Evolutionary conservation across 2,888 invertebrate species (phyloP).

Genomic region (Ophonus ardosiacus): DNA sequence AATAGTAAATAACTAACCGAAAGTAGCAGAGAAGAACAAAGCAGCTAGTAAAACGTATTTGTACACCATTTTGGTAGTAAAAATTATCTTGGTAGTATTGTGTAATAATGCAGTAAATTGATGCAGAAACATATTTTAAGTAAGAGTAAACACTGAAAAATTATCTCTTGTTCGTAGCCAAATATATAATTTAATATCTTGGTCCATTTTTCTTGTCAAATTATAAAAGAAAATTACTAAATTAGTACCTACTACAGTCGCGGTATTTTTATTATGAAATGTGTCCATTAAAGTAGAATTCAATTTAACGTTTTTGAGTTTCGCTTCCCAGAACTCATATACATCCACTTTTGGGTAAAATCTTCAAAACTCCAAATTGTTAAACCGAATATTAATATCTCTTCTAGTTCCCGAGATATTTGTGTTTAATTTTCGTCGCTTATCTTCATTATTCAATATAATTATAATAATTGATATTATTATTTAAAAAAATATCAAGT

Average conservation of each 20-base stretch:
- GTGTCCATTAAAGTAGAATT: too few relatives aligned
- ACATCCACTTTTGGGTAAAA: too few relatives aligned
- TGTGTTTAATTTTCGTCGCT: too few relatives aligned
- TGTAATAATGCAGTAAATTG: background rate
- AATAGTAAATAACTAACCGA: background rate
- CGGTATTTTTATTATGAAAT: background rate
- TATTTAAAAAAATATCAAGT: too few relatives aligned
- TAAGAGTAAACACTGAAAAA: background rate
- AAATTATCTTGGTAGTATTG: background rate
- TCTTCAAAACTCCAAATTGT: too few relatives aligned
- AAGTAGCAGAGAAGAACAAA: background rate
- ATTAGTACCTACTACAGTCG: background rate
- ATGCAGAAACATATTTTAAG: background rate
- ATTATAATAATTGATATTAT: too few relatives aligned
- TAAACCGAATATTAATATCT: too few relatives aligned
- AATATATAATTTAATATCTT: background rate
- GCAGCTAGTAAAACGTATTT: background rate
- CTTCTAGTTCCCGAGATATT: too few relatives aligned
- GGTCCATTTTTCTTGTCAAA: background rate
- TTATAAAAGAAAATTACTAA: background rate
- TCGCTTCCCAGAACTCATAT: too few relatives aligned
- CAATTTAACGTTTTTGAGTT: too few relatives aligned
- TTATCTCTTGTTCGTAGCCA: background rate
- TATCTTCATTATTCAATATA: too few relatives aligned
- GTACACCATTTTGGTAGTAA: conserved; percentile 11